These are phyloP conservation scores for Conus canariensis DNA, from an alignment of 2,888 invertebrate species.

Conservation along the genomic window DNA sequence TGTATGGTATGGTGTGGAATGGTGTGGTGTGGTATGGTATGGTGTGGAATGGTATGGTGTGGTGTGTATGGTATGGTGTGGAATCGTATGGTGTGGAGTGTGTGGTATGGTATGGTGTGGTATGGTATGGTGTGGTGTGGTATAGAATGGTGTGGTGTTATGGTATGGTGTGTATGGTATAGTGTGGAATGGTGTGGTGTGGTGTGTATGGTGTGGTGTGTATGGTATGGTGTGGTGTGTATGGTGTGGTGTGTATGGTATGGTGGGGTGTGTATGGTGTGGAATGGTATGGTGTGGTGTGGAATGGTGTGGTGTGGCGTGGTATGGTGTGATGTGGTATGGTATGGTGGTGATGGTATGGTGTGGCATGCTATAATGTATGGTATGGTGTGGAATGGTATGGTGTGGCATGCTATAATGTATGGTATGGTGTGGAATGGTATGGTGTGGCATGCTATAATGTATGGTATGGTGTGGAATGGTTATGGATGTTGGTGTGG, in stretches of 20 bases:
- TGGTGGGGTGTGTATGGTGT: neutral
- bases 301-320: constrained; percentile 17
- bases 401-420: neutral
- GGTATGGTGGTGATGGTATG: constrained; percentile 11
- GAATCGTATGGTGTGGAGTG: neutral
- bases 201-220: constrained; percentile 21
- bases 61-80: constrained; percentile 9
- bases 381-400: neutral
- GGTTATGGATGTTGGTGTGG: too few species aligned
- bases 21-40: neutral
- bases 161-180: constrained; percentile 23
- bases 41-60: neutral
- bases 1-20: neutral
- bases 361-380: neutral
- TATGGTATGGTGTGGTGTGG: constrained; percentile 28
- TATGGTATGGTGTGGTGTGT: neutral
- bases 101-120: constrained; percentile 24
- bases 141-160: constrained; percentile 17
- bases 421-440: neutral
- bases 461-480: too few species aligned
- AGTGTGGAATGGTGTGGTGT: constrained; percentile 25
- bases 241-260: constrained; percentile 1
- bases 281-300: neutral
- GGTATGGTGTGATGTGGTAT: constrained; percentile 3
- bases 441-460: neutral